Evolutionary conservation across 1,140 invertebrate genomes (phyloP).

Genomic region (Apocrypta bakeri): DNA sequence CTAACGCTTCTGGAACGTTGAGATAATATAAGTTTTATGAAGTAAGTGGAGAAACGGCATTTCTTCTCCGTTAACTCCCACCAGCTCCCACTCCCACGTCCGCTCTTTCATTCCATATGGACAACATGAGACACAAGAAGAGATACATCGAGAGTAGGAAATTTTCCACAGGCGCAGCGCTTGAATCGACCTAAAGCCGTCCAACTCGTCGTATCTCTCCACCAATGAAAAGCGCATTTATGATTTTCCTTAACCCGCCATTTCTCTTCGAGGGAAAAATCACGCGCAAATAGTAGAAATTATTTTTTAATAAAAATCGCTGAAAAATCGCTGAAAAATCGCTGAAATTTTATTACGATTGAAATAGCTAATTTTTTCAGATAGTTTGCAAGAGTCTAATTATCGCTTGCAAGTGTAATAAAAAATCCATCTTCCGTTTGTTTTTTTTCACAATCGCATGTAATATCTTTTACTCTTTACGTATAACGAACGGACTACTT

Average conservation of each 20-base stretch:
- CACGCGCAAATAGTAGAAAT: background rate
- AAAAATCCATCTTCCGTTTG: too few relatives aligned
- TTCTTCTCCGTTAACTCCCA: background rate
- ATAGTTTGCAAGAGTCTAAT: too few relatives aligned
- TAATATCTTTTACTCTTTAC: too few relatives aligned
- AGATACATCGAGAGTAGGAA: background rate
- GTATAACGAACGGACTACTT: background rate
- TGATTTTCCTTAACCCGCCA: background rate
- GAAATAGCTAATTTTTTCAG: too few relatives aligned
- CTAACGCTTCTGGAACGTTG: background rate
- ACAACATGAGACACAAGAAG: background rate
- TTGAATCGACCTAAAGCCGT: slow-evolving; percentile 10
- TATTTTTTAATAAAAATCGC: background rate
- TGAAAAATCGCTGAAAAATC: too few relatives aligned
- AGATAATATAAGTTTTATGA: background rate
- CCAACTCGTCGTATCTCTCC: background rate
- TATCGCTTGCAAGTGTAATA: too few relatives aligned
- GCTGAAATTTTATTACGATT: too few relatives aligned
- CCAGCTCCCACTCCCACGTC: background rate
- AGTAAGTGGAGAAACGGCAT: slow-evolving; percentile 19
- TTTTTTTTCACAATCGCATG: too few relatives aligned
- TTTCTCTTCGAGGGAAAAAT: background rate
- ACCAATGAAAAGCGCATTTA: slow-evolving; percentile 30
- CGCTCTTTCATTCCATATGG: slow-evolving; percentile 23
- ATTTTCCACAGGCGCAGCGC: slow-evolving; percentile 32